phyloP scores from a whole-genome alignment of 2,113 vertebrate genomes.

The Sceloporus undulatus region DNA sequence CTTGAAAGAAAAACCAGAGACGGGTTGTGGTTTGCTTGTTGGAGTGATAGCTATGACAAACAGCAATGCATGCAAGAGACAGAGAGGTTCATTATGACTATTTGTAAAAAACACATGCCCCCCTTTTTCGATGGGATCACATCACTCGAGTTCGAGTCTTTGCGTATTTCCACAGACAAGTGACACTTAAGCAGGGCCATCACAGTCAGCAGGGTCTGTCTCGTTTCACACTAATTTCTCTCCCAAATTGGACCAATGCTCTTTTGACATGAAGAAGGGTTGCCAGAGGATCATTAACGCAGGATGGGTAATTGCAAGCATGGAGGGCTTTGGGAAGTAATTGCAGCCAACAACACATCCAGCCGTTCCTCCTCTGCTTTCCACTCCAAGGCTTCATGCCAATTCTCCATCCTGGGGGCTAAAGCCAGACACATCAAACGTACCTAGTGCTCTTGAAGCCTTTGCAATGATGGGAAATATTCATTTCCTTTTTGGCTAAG shows the following conservation, averaged over 20 bases:
- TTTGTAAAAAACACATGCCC: slow-evolving; percentile 8
- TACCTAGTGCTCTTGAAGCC: too few relatives aligned
- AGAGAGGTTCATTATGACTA: slow-evolving; percentile 24
- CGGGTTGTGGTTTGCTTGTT: background rate
- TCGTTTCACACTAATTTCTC: slow-evolving; percentile 76
- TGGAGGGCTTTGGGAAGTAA: slow-evolving; percentile 55
- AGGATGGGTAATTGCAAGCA: slow-evolving; percentile 15
- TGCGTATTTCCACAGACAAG: slow-evolving; percentile 61
- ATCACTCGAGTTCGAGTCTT: background rate
- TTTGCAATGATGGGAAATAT: too few relatives aligned
- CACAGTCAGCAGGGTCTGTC: slow-evolving; percentile 58
- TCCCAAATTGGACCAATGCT: slow-evolving; percentile 63
- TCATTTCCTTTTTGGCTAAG: too few relatives aligned
- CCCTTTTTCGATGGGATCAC: background rate
- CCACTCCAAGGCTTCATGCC: background rate
- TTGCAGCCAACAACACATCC: slow-evolving; percentile 53
- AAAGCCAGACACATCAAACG: too few relatives aligned
- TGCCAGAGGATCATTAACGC: slow-evolving; percentile 67
- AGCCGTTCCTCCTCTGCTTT: slow-evolving; percentile 43
- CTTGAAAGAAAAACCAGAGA: too few relatives aligned
- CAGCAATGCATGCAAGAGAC: background rate
- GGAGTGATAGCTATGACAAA: background rate
- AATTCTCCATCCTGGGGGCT: too few relatives aligned
- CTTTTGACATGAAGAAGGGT: slow-evolving; percentile 60
- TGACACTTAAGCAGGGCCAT: slow-evolving; percentile 64